Evolutionary conservation across 2,113 vertebrate species (phyloP).

Genomic region (Chrysemys picta): DNA sequence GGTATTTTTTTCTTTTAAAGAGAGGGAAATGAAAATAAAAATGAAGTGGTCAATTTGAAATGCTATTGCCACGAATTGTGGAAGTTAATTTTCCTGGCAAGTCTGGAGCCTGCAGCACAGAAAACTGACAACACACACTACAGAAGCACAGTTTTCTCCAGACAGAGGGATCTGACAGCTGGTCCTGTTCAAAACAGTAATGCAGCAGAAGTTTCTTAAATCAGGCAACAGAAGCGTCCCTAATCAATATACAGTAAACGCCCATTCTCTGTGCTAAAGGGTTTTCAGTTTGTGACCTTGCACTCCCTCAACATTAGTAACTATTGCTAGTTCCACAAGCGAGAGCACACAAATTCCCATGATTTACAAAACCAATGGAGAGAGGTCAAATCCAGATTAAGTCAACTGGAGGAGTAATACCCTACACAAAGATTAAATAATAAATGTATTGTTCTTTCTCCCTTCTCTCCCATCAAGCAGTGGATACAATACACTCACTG

Average conservation of each 20-base stretch:
- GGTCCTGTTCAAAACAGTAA: not conserved
- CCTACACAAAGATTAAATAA: not conserved
- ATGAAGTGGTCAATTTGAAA: not conserved
- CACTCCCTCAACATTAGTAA: accelerated
- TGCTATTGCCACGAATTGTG: not conserved
- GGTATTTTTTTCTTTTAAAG: not conserved
- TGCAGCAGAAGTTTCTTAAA: not conserved
- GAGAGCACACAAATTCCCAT: accelerated
- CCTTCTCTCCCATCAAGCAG: accelerated
- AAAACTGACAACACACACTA: accelerated
- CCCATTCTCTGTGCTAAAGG: not conserved
- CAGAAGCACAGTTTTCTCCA: accelerated
- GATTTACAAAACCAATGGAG: not conserved
- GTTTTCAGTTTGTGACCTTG: not conserved
- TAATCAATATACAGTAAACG: accelerated
- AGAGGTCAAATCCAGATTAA: not conserved
- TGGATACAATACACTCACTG: not conserved
- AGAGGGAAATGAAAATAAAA: not conserved
- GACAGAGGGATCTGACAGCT: not conserved
- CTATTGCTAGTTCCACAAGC: not conserved
- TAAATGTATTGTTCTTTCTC: not conserved
- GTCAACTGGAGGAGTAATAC: accelerated
- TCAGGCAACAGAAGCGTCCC: not conserved
- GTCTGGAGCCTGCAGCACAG: not conserved
- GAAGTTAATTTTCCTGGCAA: not conserved